Conservation (phyloP, 2,797 vertebrate genomes). For the Bradypodion pumilum region DNA sequence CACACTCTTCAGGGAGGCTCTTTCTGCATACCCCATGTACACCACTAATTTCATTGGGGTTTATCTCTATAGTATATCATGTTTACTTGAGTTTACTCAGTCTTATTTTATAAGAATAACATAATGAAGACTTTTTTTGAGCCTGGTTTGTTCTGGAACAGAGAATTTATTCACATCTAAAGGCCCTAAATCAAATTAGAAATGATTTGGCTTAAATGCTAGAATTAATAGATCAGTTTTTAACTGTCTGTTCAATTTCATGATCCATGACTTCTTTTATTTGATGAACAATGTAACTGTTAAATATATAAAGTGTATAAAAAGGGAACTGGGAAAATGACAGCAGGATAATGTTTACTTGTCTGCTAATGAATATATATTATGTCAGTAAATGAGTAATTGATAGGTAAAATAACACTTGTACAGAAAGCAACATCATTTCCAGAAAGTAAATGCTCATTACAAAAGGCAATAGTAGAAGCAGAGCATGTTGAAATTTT, state of each 20-base stretch:
- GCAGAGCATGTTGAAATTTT: neutral
- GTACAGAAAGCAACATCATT: constrained; percentile 21
- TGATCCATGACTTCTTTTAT: constrained; percentile 35
- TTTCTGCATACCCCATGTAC: too few species aligned
- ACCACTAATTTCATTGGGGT: neutral
- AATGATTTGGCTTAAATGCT: constrained; percentile 37
- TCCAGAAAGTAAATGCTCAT: neutral
- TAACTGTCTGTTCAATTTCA: constrained; percentile 41
- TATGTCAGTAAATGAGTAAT: constrained; percentile 14
- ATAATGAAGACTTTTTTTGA: constrained; percentile 29
- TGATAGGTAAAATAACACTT: constrained; percentile 23
- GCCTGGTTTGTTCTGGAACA: constrained; percentile 28
- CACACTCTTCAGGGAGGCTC: too few species aligned
- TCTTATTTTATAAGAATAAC: neutral
- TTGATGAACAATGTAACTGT: constrained; percentile 54
- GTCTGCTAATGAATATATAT: constrained; percentile 6
- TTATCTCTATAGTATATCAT: neutral
- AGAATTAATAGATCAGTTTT: constrained; percentile 47
- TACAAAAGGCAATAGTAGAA: neutral
- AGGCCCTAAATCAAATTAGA: constrained; percentile 46
- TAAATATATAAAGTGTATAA: constrained; percentile 51
- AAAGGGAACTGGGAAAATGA: constrained; percentile 30
- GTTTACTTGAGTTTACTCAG: neutral
- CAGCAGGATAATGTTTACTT: constrained; percentile 36
- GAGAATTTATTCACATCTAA: constrained; percentile 32